Percentiles rank a stretch among this genome's conserved stretches.
Evolutionary conservation across 2,797 vertebrate genomes (phyloP).

Genomic region (Rhabdophis nuchalis): DNA sequence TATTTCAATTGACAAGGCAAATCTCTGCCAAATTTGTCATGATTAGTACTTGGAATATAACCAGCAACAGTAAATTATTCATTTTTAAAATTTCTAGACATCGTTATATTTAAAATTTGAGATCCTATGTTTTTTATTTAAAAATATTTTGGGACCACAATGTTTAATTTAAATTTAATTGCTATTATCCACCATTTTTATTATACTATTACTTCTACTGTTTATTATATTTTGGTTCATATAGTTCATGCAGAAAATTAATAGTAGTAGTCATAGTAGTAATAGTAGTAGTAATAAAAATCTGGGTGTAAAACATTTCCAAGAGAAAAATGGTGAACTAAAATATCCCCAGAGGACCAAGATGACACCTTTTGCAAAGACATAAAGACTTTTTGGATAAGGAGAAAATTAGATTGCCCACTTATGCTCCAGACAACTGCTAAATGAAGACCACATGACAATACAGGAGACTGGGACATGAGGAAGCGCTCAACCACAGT

Average conservation of each 20-base stretch:
- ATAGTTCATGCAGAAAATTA: not conserved
- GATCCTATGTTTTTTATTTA: not conserved
- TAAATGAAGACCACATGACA: not conserved
- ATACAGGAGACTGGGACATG: not conserved
- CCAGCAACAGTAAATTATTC: not conserved
- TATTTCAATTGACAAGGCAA: not conserved
- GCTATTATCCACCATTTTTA: not conserved
- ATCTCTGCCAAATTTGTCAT: not conserved
- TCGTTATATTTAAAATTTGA: not conserved
- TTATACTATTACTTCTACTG: not conserved
- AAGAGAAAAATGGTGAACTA: not conserved
- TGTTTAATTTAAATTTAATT: not conserved
- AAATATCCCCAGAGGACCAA: not conserved
- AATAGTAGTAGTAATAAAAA: not conserved
- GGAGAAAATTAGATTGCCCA: not conserved
- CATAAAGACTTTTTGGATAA: not conserved
- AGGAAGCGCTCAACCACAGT: not conserved
- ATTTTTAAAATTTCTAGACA: not conserved
- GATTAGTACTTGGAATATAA: not conserved
- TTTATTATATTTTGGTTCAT: not conserved
- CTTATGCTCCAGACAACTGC: not conserved
- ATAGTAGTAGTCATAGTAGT: not conserved
- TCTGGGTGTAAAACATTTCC: not conserved
- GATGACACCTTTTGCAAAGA: not conserved
- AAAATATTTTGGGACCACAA: not conserved